These are phyloP conservation scores for Carpatolechia fugitivella DNA, from an alignment of 2,888 invertebrate species.

Conservation along the genomic window DNA sequence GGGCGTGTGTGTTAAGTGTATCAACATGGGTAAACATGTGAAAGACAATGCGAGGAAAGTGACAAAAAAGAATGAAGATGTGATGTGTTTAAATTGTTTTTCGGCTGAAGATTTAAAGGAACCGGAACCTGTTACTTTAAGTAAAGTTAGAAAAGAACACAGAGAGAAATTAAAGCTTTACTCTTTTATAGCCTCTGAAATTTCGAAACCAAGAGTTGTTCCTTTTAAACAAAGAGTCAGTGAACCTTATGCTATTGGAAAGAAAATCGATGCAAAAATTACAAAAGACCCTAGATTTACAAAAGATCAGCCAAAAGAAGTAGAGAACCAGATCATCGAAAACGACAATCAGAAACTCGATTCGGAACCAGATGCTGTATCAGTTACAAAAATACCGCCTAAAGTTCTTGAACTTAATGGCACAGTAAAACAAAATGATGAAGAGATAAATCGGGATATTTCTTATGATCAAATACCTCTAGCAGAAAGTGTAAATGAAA, in stretches of 20 bases:
- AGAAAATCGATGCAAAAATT: conserved; percentile 54
- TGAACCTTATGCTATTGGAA: conserved; percentile 53
- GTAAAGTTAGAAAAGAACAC: conserved; percentile 50
- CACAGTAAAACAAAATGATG: neutral
- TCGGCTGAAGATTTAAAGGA: conserved; percentile 37
- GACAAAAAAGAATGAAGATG: conserved; percentile 34
- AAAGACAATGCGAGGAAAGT: conserved; percentile 26
- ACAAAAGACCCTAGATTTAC: conserved; percentile 9
- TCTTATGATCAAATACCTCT: neutral
- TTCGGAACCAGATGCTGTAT: neutral
- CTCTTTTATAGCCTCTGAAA: conserved; percentile 55
- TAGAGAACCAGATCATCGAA: neutral
- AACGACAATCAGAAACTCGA: neutral
- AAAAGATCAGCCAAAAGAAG: neutral
- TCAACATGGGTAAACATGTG: conserved; percentile 24
- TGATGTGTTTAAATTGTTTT: conserved; percentile 67
- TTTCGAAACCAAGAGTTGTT: conserved; percentile 56
- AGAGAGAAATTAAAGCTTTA: conserved; percentile 59
- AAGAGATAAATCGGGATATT: neutral
- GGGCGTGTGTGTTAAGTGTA: neutral
- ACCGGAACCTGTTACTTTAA: conserved; percentile 42
- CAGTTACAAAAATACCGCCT: neutral
- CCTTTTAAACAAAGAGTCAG: conserved; percentile 61
- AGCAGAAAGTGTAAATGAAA: conserved; percentile 2
- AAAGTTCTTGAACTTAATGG: neutral